Evolutionary conservation across 1,140 invertebrate species (phyloP).

Genomic region (Euglossa dilemma): DNA sequence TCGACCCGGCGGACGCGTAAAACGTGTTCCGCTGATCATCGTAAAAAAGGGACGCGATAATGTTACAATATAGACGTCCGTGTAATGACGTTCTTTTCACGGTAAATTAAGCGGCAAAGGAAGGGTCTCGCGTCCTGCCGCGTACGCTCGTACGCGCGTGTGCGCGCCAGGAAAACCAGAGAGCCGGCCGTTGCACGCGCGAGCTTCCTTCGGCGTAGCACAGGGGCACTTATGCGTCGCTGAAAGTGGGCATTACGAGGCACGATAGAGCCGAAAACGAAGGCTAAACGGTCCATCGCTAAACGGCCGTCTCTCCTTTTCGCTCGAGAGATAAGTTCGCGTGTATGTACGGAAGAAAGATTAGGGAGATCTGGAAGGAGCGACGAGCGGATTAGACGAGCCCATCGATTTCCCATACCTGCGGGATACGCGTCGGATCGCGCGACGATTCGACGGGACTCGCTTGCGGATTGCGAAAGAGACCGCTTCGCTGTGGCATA

Average conservation of each 20-base stretch:
- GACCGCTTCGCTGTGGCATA: background rate
- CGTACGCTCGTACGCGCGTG: background rate
- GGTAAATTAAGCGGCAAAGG: conserved; percentile 66
- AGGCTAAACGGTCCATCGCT: conserved; percentile 31
- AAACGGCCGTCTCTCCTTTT: conserved; percentile 1
- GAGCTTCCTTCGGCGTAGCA: conserved; percentile 48
- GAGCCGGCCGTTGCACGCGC: conserved; percentile 25
- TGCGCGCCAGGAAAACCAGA: conserved; percentile 2
- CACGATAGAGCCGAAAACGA: conserved; percentile 59
- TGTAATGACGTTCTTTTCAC: conserved; percentile 61
- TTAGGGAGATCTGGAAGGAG: too few species aligned
- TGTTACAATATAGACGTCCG: conserved; percentile 38
- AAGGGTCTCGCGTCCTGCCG: conserved; percentile 31
- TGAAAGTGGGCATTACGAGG: conserved; percentile 67
- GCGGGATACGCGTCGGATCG: too few species aligned
- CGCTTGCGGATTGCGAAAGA: too few species aligned
- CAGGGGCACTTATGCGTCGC: conserved; percentile 61
- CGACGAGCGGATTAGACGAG: too few species aligned
- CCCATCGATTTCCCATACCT: too few species aligned
- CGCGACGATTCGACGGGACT: too few species aligned
- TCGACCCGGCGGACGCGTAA: background rate
- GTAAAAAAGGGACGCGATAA: conserved; percentile 28
- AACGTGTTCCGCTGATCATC: conserved; percentile 20
- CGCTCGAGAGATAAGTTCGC: background rate
- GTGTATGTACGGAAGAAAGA: too few species aligned